A percentile compares a stretch with the other conserved stretches of the same genome.
phyloP scores from a whole-genome alignment of 2,113 vertebrate species.

The Fregata magnificens region DNA sequence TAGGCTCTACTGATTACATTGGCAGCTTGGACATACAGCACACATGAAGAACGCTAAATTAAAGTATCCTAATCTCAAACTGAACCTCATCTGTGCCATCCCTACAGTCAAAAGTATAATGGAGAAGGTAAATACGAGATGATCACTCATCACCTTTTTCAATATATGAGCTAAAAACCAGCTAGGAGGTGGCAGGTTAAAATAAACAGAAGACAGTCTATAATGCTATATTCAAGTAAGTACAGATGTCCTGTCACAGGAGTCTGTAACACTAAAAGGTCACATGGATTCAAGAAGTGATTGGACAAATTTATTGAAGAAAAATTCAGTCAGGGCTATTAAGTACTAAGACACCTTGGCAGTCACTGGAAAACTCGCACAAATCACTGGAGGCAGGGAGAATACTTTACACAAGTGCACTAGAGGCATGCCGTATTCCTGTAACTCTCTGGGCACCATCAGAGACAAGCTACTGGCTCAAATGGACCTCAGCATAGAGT shows the following conservation, averaged over 20 bases:
- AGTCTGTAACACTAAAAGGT: background rate
- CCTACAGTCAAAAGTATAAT: background rate
- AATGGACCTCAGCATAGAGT: background rate
- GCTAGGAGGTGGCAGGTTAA: background rate
- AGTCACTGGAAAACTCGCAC: background rate
- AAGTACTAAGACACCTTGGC: background rate
- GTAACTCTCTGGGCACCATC: background rate
- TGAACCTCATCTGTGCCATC: background rate
- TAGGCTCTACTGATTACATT: background rate
- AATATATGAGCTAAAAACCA: background rate
- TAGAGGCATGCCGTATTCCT: background rate
- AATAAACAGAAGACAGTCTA: background rate
- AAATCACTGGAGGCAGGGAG: background rate
- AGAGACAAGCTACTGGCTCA: background rate
- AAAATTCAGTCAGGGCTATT: background rate
- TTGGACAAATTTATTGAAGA: background rate
- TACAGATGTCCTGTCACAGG: background rate
- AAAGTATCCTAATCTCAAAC: background rate
- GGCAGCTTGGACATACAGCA: background rate
- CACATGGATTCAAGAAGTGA: background rate
- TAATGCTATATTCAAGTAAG: background rate
- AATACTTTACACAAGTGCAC: background rate
- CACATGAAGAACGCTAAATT: background rate
- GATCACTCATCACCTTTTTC: background rate
- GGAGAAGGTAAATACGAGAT: background rate